phyloP scores from a whole-genome alignment of 2,888 invertebrate species.

The Parapristionchus giblindavisi region DNA sequence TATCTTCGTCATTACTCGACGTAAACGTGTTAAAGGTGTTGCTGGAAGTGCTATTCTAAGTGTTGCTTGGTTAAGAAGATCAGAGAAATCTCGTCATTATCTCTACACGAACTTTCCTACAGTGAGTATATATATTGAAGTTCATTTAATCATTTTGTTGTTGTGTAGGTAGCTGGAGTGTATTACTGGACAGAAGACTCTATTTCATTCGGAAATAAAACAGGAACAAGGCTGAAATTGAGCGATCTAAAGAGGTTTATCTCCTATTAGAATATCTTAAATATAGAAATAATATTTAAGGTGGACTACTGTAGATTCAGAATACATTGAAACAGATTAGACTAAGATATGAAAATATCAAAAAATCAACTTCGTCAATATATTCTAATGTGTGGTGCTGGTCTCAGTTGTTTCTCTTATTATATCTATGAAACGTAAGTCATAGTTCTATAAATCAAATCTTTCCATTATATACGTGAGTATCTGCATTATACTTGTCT shows the following conservation, averaged over 20 bases:
- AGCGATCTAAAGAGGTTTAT: constrained; percentile 51
- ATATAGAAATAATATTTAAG: constrained; percentile 21
- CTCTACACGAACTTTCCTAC: constrained; percentile 31
- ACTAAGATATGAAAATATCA: background rate
- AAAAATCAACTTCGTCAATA: constrained; percentile 16
- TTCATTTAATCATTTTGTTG: background rate
- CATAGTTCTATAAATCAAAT: background rate
- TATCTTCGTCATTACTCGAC: background rate
- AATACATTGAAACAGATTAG: constrained; percentile 37
- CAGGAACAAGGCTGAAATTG: constrained; percentile 53
- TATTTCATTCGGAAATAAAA: constrained; percentile 53
- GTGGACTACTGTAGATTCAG: constrained; percentile 21
- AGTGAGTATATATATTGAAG: background rate
- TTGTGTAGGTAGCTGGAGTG: constrained; percentile 36
- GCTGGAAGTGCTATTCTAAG: background rate
- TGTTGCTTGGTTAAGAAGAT: constrained; percentile 14
- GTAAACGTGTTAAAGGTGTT: constrained; percentile 1
- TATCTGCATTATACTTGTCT: too few species aligned
- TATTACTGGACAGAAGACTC: constrained; percentile 58
- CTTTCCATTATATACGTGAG: background rate
- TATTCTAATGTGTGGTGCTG: constrained; percentile 19
- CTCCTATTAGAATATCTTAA: background rate
- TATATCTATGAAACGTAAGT: constrained; percentile 40
- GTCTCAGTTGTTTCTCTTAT: constrained; percentile 13
- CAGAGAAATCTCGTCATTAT: constrained; percentile 32